Evolutionary conservation across 2,888 invertebrate species (phyloP), one percentile per base, ranked within the genome.

Genomic region (Lottia gigantea): DNA sequence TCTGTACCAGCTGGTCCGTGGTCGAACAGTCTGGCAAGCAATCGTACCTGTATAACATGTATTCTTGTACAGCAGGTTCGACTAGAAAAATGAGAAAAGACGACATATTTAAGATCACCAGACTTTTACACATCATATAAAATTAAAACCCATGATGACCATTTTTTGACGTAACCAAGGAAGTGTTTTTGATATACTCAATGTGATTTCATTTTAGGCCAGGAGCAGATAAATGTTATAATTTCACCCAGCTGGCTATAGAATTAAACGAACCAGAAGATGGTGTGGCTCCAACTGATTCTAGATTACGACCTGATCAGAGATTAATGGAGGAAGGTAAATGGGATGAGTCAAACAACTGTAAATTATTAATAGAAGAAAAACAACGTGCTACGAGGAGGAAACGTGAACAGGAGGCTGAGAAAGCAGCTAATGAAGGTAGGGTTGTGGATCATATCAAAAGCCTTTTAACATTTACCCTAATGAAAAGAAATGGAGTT

Each of bases 221-320:
- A 4, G 92, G 92, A 74, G 89, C 91, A 73, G 93, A 93, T 76
- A 91, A 91, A 84, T 95, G 94, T 91, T 99, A 99, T 90, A 94
- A 95, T 90, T 98, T 98, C 90, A 98, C 98, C 64, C 91, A 94
- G 87, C 91, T 99, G 83, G 97, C 99, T 69, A 94, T 97, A 86
- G 97, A 99, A 90, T 91, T 99, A 82, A 99, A 99, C 90, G 98
- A 99, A 90, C 91, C 92, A 64, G 99, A 99, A 90, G 92, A 93
- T 7, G 94, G 93, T 74, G 93, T 98, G 45, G 97, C 97, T 67
- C 98, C 98, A 14, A 97, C 98, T 0, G 99, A 99, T 91, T 94
- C 95, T 68, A 92, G 98, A 46, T 89, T 92, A 68, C 92, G 99
- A 71, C 98, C 98, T 72, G 99, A 99, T 92, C 99, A 99, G 90